These are phyloP conservation scores for Drosophila burlai DNA, from an alignment of 1,140 invertebrate species.

Conservation along the genomic window DNA sequence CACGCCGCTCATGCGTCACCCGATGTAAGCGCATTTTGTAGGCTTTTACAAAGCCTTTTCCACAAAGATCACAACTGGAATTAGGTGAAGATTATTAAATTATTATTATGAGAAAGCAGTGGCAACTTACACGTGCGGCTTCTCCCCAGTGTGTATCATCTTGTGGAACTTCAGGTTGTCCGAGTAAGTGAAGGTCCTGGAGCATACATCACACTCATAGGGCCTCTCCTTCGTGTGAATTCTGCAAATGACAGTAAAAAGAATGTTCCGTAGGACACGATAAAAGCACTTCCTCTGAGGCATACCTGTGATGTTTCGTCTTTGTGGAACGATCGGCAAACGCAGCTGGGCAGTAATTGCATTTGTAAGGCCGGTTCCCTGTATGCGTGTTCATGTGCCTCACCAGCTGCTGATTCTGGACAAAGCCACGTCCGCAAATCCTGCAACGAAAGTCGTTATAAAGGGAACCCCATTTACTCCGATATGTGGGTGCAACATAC, in stretches of 20 bases:
- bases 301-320: conserved; percentile 87
- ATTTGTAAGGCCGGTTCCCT: conserved; percentile 88
- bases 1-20: conserved; percentile 65
- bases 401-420: conserved; percentile 76
- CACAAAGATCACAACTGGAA: conserved; percentile 68
- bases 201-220: conserved; percentile 89
- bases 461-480: neutral
- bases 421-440: conserved; percentile 78
- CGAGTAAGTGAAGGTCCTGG: conserved; percentile 90
- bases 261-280: neutral
- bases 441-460: conserved; percentile 20
- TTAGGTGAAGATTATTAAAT: no score
- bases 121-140: conserved; percentile 66
- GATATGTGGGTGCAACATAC: conserved; percentile 37
- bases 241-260: conserved; percentile 13
- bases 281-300: neutral
- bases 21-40: conserved; percentile 76
- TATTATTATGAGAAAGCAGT: no score
- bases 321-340: conserved; percentile 88
- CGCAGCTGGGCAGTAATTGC: conserved; percentile 89
- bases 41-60: conserved; percentile 73
- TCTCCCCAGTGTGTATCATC: conserved; percentile 76
- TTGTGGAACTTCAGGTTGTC: conserved; percentile 88
- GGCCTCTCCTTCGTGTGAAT: conserved; percentile 91
- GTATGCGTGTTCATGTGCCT: conserved; percentile 83